phyloP scores from a whole-genome alignment of 1,140 invertebrate species.

The Brachionus plicatilis region DNA sequence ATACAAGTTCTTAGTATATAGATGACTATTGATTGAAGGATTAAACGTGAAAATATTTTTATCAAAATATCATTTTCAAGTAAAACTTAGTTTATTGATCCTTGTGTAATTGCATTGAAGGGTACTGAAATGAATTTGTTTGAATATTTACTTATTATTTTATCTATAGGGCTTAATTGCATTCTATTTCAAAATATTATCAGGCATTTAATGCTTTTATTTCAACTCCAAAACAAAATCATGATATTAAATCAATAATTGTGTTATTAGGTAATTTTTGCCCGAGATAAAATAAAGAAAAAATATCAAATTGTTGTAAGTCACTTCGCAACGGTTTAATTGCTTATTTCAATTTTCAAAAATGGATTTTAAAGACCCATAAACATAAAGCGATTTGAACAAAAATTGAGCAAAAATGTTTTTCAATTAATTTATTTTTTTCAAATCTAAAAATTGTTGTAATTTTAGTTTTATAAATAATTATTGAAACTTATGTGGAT shows the following conservation, averaged over 20 bases:
- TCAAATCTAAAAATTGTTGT: too few species aligned
- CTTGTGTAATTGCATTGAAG: background rate
- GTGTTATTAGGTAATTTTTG: background rate
- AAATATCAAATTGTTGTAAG: background rate
- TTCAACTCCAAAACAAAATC: background rate
- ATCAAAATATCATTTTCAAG: background rate
- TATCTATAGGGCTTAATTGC: background rate
- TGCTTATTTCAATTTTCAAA: background rate
- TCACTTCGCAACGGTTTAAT: background rate
- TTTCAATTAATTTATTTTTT: too few species aligned
- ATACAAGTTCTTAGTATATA: background rate
- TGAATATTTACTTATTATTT: background rate
- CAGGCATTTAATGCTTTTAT: background rate
- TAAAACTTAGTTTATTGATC: background rate
- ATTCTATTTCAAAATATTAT: background rate
- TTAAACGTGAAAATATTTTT: background rate
- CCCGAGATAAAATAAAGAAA: background rate
- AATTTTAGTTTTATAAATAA: too few species aligned
- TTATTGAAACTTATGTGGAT: background rate
- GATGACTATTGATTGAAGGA: background rate
- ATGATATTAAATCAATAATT: background rate
- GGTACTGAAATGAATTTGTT: background rate
- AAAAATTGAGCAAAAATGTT: too few species aligned
- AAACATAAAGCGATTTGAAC: too few species aligned
- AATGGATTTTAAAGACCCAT: background rate